Base-by-base conservation (phyloP, 2,113 vertebrate genomes). In the Apteryx mantelli region DNA sequence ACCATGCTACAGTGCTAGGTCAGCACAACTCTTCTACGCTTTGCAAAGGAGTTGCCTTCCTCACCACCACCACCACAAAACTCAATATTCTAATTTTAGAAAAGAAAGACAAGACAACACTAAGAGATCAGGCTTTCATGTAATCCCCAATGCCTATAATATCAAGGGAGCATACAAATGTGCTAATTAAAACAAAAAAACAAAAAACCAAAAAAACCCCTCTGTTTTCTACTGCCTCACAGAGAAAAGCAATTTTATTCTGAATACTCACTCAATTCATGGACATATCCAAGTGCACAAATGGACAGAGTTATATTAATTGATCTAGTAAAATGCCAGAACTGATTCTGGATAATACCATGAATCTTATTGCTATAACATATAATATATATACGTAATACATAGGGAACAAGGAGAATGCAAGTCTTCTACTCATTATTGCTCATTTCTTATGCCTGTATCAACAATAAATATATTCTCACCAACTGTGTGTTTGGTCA, bases 151-250 rank as follows among this genome's bases (percentile, higher is more conserved):
- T 25, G 42, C 61, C 25, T 42, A n/a, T 32, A 56, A 60, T 64
- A 86, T 52, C 73, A 95, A 55, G 36, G 70, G 56, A 89, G 70
- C 77, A 91, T 48, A 89, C 19, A 53, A 48, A 93, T 30, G 38
- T 66, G 56, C 25, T 74, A 86, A 74, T 85, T 93, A 58, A 58
- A 58, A 38, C 36, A 38, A 38, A 38, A 38, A 38, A 38, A 46
- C 80, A 96, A 89, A 96, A 96, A 97, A 42, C 93, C 89, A 46
- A 82, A 96, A 89, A 96, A 96, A 97, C 42, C 93, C 89, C 84
- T 95, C 80, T 50, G 87, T 82, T 89, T 82, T 85, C 70, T 78
- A 85, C 56, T 80, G 75, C 61, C 76, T 95, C 77, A 32, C 64
- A 96, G 69, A 95, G 91, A 91, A 80, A 81, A 93, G 55, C n/a